Percentiles rank a stretch among this genome's conserved stretches.
Evolutionary conservation across 2,113 vertebrate genomes (phyloP).

Genomic region (Scophthalmus maximus): DNA sequence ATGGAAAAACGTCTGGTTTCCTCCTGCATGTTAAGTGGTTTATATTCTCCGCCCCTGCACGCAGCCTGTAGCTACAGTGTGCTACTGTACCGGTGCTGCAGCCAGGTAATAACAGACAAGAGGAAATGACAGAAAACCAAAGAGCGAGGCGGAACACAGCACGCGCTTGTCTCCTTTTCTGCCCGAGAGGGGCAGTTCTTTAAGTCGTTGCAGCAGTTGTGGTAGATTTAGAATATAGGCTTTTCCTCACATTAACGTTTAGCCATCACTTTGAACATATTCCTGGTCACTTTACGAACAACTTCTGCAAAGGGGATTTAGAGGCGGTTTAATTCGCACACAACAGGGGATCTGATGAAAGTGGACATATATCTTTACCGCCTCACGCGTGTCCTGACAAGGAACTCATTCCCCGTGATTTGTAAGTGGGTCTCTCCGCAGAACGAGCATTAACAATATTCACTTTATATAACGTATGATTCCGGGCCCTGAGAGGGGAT

Average conservation of each 20-base stretch:
- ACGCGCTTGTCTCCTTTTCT: slow-evolving; percentile 27
- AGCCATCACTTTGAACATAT: slow-evolving; percentile 15
- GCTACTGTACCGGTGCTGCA: slow-evolving; percentile 60
- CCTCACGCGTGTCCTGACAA: slow-evolving; percentile 60
- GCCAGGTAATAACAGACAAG: slow-evolving; percentile 72
- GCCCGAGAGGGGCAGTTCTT: slow-evolving; percentile 23
- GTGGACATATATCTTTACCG: slow-evolving; percentile 64
- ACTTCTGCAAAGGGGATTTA: slow-evolving; percentile 36
- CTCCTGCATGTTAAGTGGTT: slow-evolving; percentile 88
- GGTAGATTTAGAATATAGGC: too few species aligned
- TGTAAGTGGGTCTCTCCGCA: slow-evolving; percentile 74
- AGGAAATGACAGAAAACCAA: slow-evolving; percentile 64
- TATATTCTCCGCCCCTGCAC: slow-evolving; percentile 77
- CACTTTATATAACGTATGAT: slow-evolving; percentile 81
- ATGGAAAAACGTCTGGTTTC: slow-evolving; percentile 92
- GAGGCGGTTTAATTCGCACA: slow-evolving; percentile 45
- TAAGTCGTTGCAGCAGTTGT: background rate
- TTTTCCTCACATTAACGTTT: slow-evolving; percentile 12
- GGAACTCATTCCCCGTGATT: slow-evolving; percentile 77
- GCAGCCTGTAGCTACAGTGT: slow-evolving; percentile 79
- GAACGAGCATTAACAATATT: slow-evolving; percentile 77
- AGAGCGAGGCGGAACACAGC: slow-evolving; percentile 19
- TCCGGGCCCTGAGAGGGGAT: slow-evolving; percentile 61
- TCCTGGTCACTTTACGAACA: slow-evolving; percentile 32
- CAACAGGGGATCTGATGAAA: slow-evolving; percentile 45